phyloP scores from a whole-genome alignment of 1,140 invertebrate species.

The Tribolium madens region DNA sequence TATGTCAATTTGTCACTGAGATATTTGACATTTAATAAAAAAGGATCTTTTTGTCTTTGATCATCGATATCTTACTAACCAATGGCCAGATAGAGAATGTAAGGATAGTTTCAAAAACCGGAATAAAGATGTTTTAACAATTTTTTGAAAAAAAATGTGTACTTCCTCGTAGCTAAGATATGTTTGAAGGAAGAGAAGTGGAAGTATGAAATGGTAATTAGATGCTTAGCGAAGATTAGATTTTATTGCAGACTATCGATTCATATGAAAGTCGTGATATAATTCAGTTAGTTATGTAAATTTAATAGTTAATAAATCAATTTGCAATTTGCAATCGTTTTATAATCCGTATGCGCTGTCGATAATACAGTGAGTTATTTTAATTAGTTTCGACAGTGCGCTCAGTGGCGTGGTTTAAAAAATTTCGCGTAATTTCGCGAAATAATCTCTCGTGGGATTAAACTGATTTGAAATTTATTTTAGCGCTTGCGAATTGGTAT shows the following conservation, averaged over 20 bases:
- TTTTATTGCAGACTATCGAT: slow-evolving; percentile 24
- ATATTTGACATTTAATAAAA: no score
- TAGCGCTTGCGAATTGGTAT: slow-evolving; percentile 9
- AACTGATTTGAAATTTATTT: background rate
- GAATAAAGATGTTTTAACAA: background rate
- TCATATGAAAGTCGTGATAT: slow-evolving; percentile 36
- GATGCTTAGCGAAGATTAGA: slow-evolving; percentile 30
- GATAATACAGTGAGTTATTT: slow-evolving; percentile 29
- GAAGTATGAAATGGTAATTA: background rate
- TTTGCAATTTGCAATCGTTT: slow-evolving; percentile 32
- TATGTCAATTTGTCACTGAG: no score
- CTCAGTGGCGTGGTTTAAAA: background rate
- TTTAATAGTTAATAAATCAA: slow-evolving; percentile 35
- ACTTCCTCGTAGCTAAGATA: background rate
- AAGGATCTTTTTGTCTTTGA: no score
- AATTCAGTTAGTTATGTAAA: slow-evolving; percentile 39
- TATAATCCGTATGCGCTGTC: slow-evolving; percentile 3
- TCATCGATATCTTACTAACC: no score
- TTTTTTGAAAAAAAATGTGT: background rate
- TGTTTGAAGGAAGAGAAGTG: background rate
- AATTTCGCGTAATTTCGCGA: background rate
- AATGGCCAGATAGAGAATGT: no score
- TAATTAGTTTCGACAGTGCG: slow-evolving; percentile 1
- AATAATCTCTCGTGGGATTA: background rate
- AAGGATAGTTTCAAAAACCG: no score